phyloP scores from a whole-genome alignment of 2,113 vertebrate species.

The Sminthopsis crassicaudata region DNA sequence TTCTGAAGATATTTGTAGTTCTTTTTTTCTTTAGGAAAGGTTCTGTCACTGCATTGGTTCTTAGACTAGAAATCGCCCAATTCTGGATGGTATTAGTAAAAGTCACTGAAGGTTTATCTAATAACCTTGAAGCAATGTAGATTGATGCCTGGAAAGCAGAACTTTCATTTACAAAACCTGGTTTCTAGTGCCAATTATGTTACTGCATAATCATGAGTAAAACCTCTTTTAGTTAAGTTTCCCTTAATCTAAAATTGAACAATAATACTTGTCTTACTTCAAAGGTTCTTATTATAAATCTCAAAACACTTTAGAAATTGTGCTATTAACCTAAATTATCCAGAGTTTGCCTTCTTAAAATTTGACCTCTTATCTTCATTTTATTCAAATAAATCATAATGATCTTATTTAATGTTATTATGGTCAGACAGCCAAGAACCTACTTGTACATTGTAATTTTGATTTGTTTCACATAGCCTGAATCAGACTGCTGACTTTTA shows the following conservation, averaged over 20 bases:
- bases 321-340: not conserved
- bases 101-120: not conserved
- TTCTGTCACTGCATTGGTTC: not conserved
- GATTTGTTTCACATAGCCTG: too few relatives aligned
- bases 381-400: not conserved
- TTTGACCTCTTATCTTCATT: not conserved
- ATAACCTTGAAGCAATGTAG: not conserved
- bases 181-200: not conserved
- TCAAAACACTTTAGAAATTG: not conserved
- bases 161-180: not conserved
- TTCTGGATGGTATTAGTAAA: not conserved
- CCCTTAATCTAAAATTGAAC: not conserved
- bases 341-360: not conserved
- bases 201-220: not conserved
- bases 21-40: not conserved
- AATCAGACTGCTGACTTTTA: too few relatives aligned
- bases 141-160: not conserved
- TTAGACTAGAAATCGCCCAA: not conserved
- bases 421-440: too few relatives aligned
- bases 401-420: too few relatives aligned
- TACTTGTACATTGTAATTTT: too few relatives aligned
- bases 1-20: not conserved
- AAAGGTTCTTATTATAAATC: not conserved
- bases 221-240: not conserved
- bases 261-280: not conserved